These are phyloP conservation scores for Rousettus leschenaultii DNA, from an alignment of 2,113 vertebrate genomes.

Conservation along the genomic window DNA sequence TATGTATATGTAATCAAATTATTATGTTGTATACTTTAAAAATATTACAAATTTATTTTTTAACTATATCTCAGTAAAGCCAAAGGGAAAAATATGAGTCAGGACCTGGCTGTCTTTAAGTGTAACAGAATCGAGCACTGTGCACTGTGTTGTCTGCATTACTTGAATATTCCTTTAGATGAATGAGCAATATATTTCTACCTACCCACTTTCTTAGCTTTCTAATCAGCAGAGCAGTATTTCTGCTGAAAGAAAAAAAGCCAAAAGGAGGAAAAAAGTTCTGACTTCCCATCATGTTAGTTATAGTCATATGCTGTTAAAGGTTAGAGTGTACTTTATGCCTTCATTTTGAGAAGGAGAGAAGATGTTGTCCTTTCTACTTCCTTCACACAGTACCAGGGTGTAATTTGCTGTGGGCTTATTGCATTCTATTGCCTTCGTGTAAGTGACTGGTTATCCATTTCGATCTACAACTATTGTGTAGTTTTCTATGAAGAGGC, in stretches of 20 bases:
- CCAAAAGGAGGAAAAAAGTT: background rate
- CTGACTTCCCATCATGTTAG: background rate
- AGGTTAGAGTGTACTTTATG: background rate
- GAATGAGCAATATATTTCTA: background rate
- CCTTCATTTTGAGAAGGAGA: slow-evolving; percentile 18
- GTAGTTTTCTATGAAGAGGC: background rate
- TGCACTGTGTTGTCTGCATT: too few species aligned
- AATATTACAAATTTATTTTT: background rate
- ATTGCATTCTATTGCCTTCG: background rate
- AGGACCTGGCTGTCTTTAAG: background rate
- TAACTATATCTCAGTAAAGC: background rate
- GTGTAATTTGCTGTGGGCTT: slow-evolving; percentile 28
- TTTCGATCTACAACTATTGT: slow-evolving; percentile 13
- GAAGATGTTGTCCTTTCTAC: slow-evolving; percentile 4
- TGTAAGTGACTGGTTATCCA: slow-evolving; percentile 18
- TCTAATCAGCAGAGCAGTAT: slow-evolving; percentile 10
- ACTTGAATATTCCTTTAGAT: background rate
- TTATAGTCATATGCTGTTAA: slow-evolving; percentile 13
- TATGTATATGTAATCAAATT: background rate
- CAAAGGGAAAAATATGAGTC: too few species aligned
- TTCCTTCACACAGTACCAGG: slow-evolving; percentile 27
- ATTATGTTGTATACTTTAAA: background rate
- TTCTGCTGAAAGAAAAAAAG: background rate
- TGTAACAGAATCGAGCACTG: too few species aligned
- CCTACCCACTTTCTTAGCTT: background rate